Evolutionary conservation across 2,113 vertebrate species (phyloP), one percentile per base, ranked within the genome.

Genomic region (Equus przewalskii): DNA sequence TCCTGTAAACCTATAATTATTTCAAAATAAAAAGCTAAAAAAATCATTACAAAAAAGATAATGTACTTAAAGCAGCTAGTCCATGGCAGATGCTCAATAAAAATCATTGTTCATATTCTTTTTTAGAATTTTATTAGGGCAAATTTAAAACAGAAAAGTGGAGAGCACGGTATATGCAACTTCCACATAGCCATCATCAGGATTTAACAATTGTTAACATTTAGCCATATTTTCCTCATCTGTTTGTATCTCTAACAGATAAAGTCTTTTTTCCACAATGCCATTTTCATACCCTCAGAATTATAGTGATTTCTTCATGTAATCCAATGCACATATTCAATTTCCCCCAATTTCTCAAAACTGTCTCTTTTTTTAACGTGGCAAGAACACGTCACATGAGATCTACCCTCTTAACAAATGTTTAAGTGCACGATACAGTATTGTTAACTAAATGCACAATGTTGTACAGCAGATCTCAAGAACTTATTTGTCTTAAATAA

Each of bases 1-100:
- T 73, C 22, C 89, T 89, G 19, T 64, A 69, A 94, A 81, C 21
- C 65, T 81, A n/a, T 24, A 88, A 87, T 89, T 76, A 80, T 60
- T 89, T 90, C 64, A 75, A 92, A 76, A 58, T 60, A 24, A 91
- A 85, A 49, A 41, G 24, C 58, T 83, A 46, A 24, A 19, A 30
- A 80, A 87, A 73, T 56, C n/a, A 44, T 49, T 51, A 60, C 16
- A 41, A 19, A 76, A 67, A 69, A n/a, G 51, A 49, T 30, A 41
- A 14, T 49, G 1, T n/a, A 51, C 62, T 21, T 44, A 90, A 93
- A 58, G 46, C 14, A 62, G 15, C 33, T 73, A 89, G 21, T 33
- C 49, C 46, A 36, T 78, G n/a, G 19, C 4, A 69, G 44, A 83
- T 41, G 6, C 46, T 83, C 82, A 64, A 41, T 81, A 76, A 51